Percentiles rank a stretch among this genome's conserved stretches.
phyloP scores from a whole-genome alignment of 2,888 invertebrate species.

The Drosophila cracens region DNA sequence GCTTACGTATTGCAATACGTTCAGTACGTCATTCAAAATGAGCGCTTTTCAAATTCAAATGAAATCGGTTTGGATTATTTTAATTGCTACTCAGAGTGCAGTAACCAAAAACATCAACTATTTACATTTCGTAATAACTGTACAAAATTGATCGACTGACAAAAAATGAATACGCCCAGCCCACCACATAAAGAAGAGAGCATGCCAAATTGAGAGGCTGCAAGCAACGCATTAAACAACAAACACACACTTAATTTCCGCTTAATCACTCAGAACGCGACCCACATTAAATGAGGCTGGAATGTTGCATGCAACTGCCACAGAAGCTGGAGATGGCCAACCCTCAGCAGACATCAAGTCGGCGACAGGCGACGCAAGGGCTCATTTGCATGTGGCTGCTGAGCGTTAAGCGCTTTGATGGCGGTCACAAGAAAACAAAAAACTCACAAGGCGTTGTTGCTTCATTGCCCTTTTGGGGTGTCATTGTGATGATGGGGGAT shows the following conservation, averaged over 20 bases:
- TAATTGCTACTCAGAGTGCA: neutral
- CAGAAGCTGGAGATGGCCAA: conserved; percentile 47
- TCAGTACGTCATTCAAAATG: neutral
- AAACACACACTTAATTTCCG: conserved; percentile 73
- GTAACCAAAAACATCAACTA: neutral
- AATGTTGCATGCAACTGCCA: conserved; percentile 24
- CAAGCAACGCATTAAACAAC: conserved; percentile 26
- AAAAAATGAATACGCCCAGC: conserved; percentile 13
- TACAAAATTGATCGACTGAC: conserved; percentile 34
- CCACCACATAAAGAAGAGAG: conserved; percentile 39
- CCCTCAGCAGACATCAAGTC: conserved; percentile 25
- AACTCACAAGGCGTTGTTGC: conserved; percentile 58
- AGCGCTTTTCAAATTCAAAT: neutral
- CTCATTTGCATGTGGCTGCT: conserved; percentile 81
- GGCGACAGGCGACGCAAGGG: conserved; percentile 66
- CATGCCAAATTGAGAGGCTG: conserved; percentile 65
- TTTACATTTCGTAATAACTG: neutral
- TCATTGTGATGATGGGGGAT: neutral
- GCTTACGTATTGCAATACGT: neutral
- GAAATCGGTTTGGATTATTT: neutral
- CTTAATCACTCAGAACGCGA: conserved; percentile 73
- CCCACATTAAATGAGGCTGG: conserved; percentile 54
- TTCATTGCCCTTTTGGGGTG: conserved; percentile 41
- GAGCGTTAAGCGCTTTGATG: conserved; percentile 80
- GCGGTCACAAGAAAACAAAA: conserved; percentile 59